These are phyloP conservation scores for Tachina lurida DNA, from an alignment of 2,888 invertebrate species.

Conservation along the genomic window DNA sequence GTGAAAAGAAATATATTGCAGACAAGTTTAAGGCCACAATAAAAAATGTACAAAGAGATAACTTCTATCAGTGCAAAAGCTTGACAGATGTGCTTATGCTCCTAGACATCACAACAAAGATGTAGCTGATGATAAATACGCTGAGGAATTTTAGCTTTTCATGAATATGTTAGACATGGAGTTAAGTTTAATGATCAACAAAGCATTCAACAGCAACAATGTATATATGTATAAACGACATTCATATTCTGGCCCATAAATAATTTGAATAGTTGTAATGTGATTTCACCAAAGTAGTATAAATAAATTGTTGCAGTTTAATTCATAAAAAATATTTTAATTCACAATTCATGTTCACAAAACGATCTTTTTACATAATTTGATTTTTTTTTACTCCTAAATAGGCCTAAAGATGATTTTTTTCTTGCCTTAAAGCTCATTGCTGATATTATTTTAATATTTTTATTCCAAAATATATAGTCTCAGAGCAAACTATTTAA, in stretches of 20 bases:
- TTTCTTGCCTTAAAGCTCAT: too few species aligned
- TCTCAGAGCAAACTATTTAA: too few species aligned
- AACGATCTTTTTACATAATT: too few species aligned
- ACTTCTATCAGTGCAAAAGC: constrained; percentile 15
- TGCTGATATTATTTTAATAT: too few species aligned
- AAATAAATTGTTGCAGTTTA: too few species aligned
- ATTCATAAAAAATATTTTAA: too few species aligned
- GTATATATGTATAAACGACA: constrained; percentile 9
- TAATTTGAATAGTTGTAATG: constrained; percentile 59
- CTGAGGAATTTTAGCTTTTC: not conserved
- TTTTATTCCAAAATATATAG: too few species aligned
- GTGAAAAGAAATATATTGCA: not conserved
- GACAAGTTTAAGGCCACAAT: constrained; percentile 9
- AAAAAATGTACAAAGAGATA: not conserved
- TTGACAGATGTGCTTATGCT: not conserved
- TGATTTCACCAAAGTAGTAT: too few species aligned
- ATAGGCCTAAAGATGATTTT: too few species aligned
- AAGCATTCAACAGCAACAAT: constrained; percentile 1
- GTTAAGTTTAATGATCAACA: constrained; percentile 53
- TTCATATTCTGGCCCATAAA: constrained; percentile 48
- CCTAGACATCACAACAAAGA: constrained; percentile 1
- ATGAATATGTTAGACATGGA: constrained; percentile 55
- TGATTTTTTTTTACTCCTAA: too few species aligned
- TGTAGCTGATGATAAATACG: constrained; percentile 33
- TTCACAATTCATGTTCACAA: too few species aligned